phyloP scores from a whole-genome alignment of 2,888 invertebrate genomes.

The Pristionchus maxplancki region DNA sequence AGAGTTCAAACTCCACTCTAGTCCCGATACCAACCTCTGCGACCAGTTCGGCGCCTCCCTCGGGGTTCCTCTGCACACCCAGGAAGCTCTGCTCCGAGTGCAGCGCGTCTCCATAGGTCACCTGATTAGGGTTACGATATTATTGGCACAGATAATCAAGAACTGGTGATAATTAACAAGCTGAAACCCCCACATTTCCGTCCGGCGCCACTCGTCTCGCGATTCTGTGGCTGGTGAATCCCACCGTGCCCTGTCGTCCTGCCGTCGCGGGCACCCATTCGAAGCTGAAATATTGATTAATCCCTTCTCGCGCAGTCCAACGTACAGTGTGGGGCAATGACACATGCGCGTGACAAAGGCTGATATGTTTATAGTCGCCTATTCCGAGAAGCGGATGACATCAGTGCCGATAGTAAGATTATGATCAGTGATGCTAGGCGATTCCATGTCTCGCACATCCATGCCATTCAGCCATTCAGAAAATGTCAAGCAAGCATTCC shows the following conservation, averaged over 20 bases:
- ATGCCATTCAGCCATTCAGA: background rate
- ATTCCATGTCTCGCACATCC: background rate
- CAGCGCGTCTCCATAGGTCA: constrained; percentile 25
- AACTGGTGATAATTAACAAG: background rate
- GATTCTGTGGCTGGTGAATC: constrained; percentile 34
- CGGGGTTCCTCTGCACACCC: background rate
- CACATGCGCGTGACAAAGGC: constrained; percentile 25
- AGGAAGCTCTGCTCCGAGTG: background rate
- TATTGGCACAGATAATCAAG: background rate
- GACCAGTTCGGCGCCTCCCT: constrained; percentile 7
- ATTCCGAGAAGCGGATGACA: constrained; percentile 35
- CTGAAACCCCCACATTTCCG: constrained; percentile 3
- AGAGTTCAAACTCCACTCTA: background rate
- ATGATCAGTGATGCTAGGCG: constrained; percentile 9
- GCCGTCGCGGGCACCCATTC: constrained; percentile 1
- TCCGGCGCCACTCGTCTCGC: constrained; percentile 8
- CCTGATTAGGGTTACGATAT: background rate
- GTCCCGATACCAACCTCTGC: background rate
- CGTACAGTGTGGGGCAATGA: background rate
- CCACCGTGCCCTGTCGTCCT: background rate
- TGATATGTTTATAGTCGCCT: constrained; percentile 2
- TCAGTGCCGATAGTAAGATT: constrained; percentile 1
- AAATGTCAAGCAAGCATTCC: background rate
- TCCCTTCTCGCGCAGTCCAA: background rate
- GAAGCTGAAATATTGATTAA: constrained; percentile 29